Evolutionary conservation across 2,888 invertebrate species (phyloP).

Genomic region (Caradrina kadenii): DNA sequence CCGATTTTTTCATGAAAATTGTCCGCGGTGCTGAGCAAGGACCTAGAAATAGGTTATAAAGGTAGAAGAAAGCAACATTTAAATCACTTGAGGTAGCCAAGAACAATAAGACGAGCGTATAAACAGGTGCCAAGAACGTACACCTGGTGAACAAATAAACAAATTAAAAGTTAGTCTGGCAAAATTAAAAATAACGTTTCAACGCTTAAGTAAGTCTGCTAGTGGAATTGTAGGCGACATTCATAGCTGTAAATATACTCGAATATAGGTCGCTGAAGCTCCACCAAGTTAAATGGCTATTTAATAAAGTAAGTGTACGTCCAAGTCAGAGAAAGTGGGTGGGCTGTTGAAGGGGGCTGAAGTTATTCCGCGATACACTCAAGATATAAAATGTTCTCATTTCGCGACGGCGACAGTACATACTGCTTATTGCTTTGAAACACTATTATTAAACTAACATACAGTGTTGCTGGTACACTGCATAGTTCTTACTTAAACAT

Average conservation of each 20-base stretch:
- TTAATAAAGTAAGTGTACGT: slow-evolving; percentile 76
- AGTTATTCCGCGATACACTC: slow-evolving; percentile 52
- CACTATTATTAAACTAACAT: slow-evolving; percentile 14
- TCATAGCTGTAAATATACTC: slow-evolving; percentile 59
- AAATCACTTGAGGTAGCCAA: slow-evolving; percentile 62
- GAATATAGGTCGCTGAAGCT: slow-evolving; percentile 73
- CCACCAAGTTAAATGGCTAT: slow-evolving; percentile 71
- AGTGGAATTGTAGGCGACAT: slow-evolving; percentile 52
- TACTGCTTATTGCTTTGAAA: slow-evolving; percentile 11
- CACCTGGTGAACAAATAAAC: slow-evolving; percentile 20
- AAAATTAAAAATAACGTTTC: slow-evolving; percentile 52
- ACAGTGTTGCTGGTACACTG: background rate
- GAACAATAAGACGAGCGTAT: slow-evolving; percentile 68
- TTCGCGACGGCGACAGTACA: slow-evolving; percentile 18
- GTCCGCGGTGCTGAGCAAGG: background rate
- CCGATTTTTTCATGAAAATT: slow-evolving; percentile 1
- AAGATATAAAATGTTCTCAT: slow-evolving; percentile 55
- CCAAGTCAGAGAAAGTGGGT: slow-evolving; percentile 68
- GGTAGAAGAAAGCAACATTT: slow-evolving; percentile 47
- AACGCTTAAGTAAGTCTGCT: slow-evolving; percentile 32
- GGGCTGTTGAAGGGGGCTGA: slow-evolving; percentile 67
- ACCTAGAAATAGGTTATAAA: background rate
- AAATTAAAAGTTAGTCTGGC: slow-evolving; percentile 46
- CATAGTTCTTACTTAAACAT: background rate
- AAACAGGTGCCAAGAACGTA: slow-evolving; percentile 61